phyloP scores from a whole-genome alignment of 2,797 vertebrate species.

The Phoeniculus purpureus region DNA sequence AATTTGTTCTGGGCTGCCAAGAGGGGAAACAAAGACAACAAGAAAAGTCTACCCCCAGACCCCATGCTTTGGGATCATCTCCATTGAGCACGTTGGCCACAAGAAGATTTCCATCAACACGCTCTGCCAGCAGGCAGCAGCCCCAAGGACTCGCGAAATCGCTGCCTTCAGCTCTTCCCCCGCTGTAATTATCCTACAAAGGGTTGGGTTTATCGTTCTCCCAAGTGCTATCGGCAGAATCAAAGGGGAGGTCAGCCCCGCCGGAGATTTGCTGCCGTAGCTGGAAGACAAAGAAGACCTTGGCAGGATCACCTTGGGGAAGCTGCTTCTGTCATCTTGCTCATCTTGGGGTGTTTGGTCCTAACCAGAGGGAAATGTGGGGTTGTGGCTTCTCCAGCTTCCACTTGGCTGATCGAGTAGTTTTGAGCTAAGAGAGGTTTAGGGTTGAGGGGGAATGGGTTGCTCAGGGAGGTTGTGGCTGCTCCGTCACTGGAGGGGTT shows the following conservation, averaged over 20 bases:
- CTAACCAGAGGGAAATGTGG: accelerated
- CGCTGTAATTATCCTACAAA: neutral
- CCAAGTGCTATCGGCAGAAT: neutral
- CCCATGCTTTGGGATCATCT: neutral
- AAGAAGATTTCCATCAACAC: neutral
- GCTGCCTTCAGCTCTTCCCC: neutral
- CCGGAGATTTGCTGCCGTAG: accelerated
- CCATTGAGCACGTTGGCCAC: accelerated
- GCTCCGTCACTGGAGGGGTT: too few relatives aligned
- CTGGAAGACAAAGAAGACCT: neutral
- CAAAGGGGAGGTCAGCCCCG: neutral
- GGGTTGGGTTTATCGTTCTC: neutral
- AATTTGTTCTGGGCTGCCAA: neutral
- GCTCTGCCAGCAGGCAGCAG: neutral
- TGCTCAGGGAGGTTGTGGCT: too few relatives aligned
- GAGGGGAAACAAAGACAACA: neutral
- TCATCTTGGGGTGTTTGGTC: neutral
- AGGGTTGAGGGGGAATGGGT: too few relatives aligned
- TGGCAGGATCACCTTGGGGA: neutral
- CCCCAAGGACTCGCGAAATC: neutral
- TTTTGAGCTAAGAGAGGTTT: too few relatives aligned
- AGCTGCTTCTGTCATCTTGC: neutral
- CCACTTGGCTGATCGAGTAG: accelerated
- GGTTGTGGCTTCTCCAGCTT: neutral
- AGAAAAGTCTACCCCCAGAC: neutral